phyloP scores from a whole-genome alignment of 53 echinoderm and acorn worm species.

The Zoroaster sp. region DNA sequence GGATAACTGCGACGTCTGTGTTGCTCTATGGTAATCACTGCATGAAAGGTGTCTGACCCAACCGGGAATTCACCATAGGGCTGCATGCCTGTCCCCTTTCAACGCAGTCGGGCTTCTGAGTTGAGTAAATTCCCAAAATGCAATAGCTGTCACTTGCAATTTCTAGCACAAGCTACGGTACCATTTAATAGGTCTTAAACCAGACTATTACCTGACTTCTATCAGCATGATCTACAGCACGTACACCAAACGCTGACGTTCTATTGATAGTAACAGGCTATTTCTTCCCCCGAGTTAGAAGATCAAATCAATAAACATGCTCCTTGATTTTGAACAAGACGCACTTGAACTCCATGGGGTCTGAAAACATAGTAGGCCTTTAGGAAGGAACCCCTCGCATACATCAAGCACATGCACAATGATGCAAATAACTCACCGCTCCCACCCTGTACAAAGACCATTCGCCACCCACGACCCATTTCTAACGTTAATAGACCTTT shows the following conservation, averaged over 20 bases:
- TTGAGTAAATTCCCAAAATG: background rate
- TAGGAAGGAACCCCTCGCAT: background rate
- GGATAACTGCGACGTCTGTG: too few species aligned
- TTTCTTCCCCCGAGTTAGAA: background rate
- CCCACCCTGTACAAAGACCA: background rate
- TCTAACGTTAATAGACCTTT: too few species aligned
- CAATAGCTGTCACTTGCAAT: background rate
- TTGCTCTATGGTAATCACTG: too few species aligned
- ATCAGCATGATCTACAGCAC: conserved; percentile 12
- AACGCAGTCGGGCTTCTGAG: background rate
- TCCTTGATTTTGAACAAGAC: background rate
- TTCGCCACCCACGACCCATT: too few species aligned
- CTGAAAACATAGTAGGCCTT: conserved; percentile 9
- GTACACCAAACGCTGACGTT: background rate
- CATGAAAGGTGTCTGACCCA: background rate
- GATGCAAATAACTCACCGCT: background rate
- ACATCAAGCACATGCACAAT: background rate
- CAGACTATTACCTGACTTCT: background rate
- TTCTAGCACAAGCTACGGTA: background rate
- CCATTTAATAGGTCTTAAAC: background rate
- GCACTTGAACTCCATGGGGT: background rate
- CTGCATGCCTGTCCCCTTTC: background rate
- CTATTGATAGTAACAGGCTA: background rate
- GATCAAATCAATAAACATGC: background rate
- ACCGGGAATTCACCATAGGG: background rate